These are phyloP conservation scores for Megalops cyprinoides DNA, from an alignment of 2,797 vertebrate species.

Conservation along the genomic window DNA sequence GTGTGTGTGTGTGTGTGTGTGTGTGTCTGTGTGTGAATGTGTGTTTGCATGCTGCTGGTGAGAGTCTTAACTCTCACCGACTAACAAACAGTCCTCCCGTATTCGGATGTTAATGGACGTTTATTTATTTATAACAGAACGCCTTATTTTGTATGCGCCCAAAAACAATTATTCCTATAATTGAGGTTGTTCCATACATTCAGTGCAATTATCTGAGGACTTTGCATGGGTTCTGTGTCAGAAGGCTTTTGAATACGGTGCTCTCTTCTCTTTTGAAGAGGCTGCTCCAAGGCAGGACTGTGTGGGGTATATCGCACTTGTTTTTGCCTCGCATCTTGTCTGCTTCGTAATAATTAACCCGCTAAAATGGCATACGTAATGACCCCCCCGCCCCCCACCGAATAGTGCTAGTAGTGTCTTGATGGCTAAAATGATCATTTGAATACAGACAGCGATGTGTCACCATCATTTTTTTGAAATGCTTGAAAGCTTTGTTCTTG, in stretches of 20 bases:
- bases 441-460: background rate
- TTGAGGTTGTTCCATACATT: background rate
- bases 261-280: background rate
- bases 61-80: background rate
- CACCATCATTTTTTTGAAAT: conserved; percentile 18
- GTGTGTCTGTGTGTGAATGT: background rate
- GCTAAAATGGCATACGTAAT: background rate
- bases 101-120: background rate
- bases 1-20: background rate
- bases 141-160: background rate
- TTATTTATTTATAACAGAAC: background rate
- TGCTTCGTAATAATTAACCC: background rate
- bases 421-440: background rate
- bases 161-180: background rate
- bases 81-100: too few species aligned
- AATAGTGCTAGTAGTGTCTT: background rate
- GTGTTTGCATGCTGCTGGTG: background rate
- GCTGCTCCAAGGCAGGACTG: background rate
- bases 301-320: background rate
- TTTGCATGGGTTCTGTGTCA: background rate
- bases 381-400: background rate
- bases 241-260: background rate
- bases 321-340: background rate
- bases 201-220: background rate
- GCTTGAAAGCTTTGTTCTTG: conserved; percentile 10